Conservation (phyloP, 2,888 invertebrate genomes). For the Stratiomys singularior region DNA sequence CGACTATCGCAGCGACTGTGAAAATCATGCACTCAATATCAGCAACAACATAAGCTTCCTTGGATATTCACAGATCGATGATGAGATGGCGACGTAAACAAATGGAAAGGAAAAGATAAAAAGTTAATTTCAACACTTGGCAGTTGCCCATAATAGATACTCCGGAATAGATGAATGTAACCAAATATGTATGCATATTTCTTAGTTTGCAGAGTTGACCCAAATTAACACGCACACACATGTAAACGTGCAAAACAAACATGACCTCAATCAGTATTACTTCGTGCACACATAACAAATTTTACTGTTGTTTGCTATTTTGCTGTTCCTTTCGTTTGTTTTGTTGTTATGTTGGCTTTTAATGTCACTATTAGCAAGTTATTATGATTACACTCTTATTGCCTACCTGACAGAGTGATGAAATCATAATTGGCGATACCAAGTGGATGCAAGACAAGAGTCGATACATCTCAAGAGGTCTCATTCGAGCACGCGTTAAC, state of each 20-base stretch:
- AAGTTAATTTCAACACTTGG: too few relatives aligned
- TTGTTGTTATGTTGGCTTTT: conserved; percentile 18
- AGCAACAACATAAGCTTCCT: background rate
- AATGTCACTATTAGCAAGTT: conserved; percentile 34
- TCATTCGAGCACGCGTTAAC: too few relatives aligned
- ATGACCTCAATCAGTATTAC: conserved; percentile 38
- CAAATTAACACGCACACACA: conserved; percentile 1
- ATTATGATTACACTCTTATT: conserved; percentile 27
- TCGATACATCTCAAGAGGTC: background rate
- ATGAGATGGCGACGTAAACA: background rate
- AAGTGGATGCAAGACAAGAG: background rate
- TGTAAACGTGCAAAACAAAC: conserved; percentile 18
- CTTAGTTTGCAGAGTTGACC: conserved; percentile 33
- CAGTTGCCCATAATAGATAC: too few relatives aligned
- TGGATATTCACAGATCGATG: background rate
- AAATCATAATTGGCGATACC: background rate
- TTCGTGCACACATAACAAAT: conserved; percentile 34
- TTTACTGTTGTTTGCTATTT: conserved; percentile 36
- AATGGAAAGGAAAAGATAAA: background rate
- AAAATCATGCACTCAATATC: background rate
- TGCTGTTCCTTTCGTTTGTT: background rate
- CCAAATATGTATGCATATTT: background rate
- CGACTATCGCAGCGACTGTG: background rate
- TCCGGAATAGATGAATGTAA: background rate
- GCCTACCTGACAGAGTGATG: background rate